Conservation (phyloP, 1,140 invertebrate species). For the Galleria mellonella region DNA sequence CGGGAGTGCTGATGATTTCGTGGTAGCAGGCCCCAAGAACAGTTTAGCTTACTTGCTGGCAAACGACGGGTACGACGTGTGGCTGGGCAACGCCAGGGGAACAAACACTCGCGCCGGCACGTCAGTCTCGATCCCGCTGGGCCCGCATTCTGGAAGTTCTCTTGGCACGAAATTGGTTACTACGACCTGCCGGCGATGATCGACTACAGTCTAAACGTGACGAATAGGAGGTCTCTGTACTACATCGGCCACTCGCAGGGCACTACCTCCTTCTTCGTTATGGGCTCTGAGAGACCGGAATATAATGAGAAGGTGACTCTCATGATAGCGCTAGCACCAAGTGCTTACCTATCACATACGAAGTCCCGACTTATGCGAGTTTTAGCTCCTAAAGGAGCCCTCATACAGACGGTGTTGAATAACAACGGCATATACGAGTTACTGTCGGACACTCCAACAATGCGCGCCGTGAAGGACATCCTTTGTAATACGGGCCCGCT, state of each 20-base stretch:
- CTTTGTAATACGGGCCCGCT: constrained; percentile 10
- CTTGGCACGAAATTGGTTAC: constrained; percentile 78
- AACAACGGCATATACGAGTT: neutral
- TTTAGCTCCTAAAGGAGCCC: neutral
- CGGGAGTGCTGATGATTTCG: neutral
- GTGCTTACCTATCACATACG: constrained; percentile 13
- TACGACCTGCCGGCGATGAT: constrained; percentile 77
- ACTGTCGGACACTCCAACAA: neutral
- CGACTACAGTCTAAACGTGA: constrained; percentile 70
- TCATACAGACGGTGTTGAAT: neutral
- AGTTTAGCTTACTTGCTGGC: neutral
- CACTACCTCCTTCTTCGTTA: constrained; percentile 74
- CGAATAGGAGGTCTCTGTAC: constrained; percentile 70
- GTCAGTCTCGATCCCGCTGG: constrained; percentile 33
- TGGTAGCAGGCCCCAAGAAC: neutral
- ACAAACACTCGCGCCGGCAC: constrained; percentile 77
- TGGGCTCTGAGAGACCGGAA: constrained; percentile 50
- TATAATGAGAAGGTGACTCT: constrained; percentile 67
- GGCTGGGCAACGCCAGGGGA: constrained; percentile 81
- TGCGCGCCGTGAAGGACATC: constrained; percentile 1
- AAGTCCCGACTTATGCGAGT: neutral
- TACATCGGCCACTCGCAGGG: constrained; percentile 81
- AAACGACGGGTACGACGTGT: constrained; percentile 77
- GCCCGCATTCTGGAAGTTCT: constrained; percentile 73
- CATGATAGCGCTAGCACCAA: constrained; percentile 19